Conservation (phyloP, 2,113 vertebrate genomes). For the Charadrius vociferus region DNA sequence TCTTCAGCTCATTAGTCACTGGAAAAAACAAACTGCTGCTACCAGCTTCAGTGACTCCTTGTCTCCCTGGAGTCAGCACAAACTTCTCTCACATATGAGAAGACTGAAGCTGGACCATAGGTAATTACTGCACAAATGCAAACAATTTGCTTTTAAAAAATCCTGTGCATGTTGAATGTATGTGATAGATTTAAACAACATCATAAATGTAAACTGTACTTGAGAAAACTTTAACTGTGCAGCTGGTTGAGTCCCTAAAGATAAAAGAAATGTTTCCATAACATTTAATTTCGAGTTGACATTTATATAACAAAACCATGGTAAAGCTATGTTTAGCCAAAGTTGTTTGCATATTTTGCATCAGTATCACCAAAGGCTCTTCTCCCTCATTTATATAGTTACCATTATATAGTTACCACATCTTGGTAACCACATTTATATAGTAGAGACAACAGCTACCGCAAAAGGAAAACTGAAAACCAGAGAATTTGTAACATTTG, state of each 20-base stretch:
- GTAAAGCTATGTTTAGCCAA: slow-evolving; percentile 63
- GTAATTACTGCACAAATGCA: not conserved
- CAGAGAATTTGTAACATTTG: slow-evolving; percentile 33
- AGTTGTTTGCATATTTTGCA: slow-evolving; percentile 62
- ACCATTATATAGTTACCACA: too few relatives aligned
- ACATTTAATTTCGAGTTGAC: slow-evolving; percentile 63
- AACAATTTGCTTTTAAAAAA: slow-evolving; percentile 41
- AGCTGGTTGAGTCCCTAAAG: slow-evolving; percentile 55
- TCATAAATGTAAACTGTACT: slow-evolving; percentile 62
- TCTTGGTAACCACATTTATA: slow-evolving; percentile 27
- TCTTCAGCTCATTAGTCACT: not conserved
- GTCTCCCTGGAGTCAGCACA: not conserved
- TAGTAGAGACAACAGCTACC: slow-evolving; percentile 19
- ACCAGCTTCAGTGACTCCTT: not conserved
- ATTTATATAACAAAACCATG: slow-evolving; percentile 64
- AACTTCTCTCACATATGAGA: not conserved
- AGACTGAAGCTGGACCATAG: not conserved
- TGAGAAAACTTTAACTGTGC: slow-evolving; percentile 29
- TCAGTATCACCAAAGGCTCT: slow-evolving; percentile 4
- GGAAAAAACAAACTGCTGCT: not conserved
- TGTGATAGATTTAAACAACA: slow-evolving; percentile 52
- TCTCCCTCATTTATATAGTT: slow-evolving; percentile 30
- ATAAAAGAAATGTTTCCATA: slow-evolving; percentile 68
- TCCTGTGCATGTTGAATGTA: slow-evolving; percentile 24
- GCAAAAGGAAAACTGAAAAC: slow-evolving; percentile 58